phyloP scores from a whole-genome alignment of 2,888 invertebrate genomes.

The Embidobia sp. region DNA sequence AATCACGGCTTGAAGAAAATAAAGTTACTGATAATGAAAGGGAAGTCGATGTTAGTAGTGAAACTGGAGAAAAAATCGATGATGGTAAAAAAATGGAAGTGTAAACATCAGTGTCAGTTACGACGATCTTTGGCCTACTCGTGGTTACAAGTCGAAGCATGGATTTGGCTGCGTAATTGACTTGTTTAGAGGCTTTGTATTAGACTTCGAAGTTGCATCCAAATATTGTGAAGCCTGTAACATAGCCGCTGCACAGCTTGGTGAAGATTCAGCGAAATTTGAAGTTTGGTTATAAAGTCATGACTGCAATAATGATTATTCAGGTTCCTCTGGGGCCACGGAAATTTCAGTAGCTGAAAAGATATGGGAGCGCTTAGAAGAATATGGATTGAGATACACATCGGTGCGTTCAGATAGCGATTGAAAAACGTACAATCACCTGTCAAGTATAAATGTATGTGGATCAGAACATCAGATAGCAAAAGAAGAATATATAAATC shows the following conservation, averaged over 20 bases:
- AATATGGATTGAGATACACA: slow-evolving; percentile 48
- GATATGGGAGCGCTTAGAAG: slow-evolving; percentile 52
- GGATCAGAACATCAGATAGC: slow-evolving; percentile 30
- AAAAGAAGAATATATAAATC: slow-evolving; percentile 61
- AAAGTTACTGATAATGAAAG: not conserved
- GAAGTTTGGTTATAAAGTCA: slow-evolving; percentile 59
- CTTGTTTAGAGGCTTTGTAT: slow-evolving; percentile 49
- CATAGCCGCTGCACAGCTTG: slow-evolving; percentile 24
- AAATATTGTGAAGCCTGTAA: slow-evolving; percentile 63
- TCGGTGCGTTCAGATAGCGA: slow-evolving; percentile 54
- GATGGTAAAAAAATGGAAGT: not conserved
- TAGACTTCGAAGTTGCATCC: slow-evolving; percentile 56
- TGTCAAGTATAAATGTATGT: slow-evolving; percentile 43
- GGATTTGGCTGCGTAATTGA: slow-evolving; percentile 62
- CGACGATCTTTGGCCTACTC: slow-evolving; percentile 61
- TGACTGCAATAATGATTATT: slow-evolving; percentile 10
- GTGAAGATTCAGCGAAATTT: slow-evolving; percentile 50
- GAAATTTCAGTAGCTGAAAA: slow-evolving; percentile 50
- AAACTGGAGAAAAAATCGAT: no score
- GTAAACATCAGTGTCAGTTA: slow-evolving; percentile 48
- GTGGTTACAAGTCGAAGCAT: slow-evolving; percentile 61
- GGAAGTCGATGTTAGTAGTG: no score
- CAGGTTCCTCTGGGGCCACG: slow-evolving; percentile 47
- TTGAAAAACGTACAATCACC: slow-evolving; percentile 46
- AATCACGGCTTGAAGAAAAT: no score